phyloP scores from a whole-genome alignment of 2,888 invertebrate genomes.

The Drosophila tripunctata region DNA sequence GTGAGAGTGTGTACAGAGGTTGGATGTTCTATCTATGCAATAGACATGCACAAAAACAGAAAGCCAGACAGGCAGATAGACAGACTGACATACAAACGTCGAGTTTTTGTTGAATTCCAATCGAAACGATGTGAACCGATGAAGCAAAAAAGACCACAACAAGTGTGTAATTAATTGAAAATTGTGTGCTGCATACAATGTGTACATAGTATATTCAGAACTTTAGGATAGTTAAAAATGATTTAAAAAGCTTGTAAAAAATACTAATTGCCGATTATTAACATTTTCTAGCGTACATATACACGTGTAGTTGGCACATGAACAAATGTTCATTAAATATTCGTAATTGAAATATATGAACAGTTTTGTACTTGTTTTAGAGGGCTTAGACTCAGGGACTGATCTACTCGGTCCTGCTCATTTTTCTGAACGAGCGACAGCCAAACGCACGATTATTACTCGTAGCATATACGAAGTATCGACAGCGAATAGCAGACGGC shows the following conservation, averaged over 20 bases:
- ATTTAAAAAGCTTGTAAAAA: no score
- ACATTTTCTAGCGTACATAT: no score
- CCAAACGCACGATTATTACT: no score
- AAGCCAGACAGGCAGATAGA: not conserved
- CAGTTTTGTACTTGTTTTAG: no score
- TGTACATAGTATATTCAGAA: constrained; percentile 14
- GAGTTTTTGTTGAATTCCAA: constrained; percentile 24
- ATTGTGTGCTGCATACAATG: constrained; percentile 1
- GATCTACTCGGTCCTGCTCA: no score
- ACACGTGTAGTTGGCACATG: no score
- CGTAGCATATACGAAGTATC: not conserved
- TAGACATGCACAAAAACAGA: constrained; percentile 6
- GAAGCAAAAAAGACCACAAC: constrained; percentile 25
- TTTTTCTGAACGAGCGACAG: not conserved
- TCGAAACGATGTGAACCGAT: constrained; percentile 17
- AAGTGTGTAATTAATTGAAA: constrained; percentile 53
- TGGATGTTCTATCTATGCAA: constrained; percentile 13
- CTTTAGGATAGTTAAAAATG: no score
- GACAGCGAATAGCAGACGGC: no score
- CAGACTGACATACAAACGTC: not conserved
- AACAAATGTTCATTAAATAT: no score
- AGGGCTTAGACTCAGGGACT: no score
- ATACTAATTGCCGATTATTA: no score
- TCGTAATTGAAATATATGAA: no score
- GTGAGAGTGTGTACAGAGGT: not conserved